Conservation (phyloP, 2,888 invertebrate species). For the Nymphalis polychloros region DNA sequence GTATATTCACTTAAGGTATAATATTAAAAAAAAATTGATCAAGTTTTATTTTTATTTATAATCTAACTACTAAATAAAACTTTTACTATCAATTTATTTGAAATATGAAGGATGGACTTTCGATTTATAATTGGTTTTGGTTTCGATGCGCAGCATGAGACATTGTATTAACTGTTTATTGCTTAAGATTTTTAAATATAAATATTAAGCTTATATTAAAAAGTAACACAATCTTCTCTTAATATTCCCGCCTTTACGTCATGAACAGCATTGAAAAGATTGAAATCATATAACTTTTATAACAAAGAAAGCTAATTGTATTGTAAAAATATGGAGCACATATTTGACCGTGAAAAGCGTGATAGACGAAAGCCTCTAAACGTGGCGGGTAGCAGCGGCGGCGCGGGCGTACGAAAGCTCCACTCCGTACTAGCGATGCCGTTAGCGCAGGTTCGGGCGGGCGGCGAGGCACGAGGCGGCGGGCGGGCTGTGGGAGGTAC, state of each 20-base stretch:
- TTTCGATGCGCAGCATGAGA: background rate
- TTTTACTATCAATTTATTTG: background rate
- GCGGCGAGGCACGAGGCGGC: constrained; percentile 70
- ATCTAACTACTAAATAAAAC: background rate
- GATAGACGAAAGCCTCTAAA: constrained; percentile 32
- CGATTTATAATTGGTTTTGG: background rate
- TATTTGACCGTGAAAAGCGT: constrained; percentile 37
- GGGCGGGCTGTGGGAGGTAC: constrained; percentile 81
- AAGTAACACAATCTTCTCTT: too few species aligned
- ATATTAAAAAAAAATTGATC: too few species aligned
- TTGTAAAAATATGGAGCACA: constrained; percentile 12
- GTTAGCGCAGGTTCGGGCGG: constrained; percentile 81
- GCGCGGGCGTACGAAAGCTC: constrained; percentile 72
- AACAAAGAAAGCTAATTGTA: background rate
- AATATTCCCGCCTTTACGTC: too few species aligned
- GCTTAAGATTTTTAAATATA: too few species aligned
- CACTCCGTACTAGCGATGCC: constrained; percentile 76
- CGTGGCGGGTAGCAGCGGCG: constrained; percentile 44
- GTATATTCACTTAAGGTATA: too few species aligned
- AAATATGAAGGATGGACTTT: background rate
- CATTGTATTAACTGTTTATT: background rate
- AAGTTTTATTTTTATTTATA: too few species aligned
- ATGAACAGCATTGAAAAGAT: too few species aligned
- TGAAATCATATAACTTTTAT: background rate
- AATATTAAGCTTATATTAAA: too few species aligned